Evolutionary conservation across 92 coral and sea anemone species (phyloP), one percentile per base, ranked within the genome.

Genomic region (Pocillopora meandrina): DNA sequence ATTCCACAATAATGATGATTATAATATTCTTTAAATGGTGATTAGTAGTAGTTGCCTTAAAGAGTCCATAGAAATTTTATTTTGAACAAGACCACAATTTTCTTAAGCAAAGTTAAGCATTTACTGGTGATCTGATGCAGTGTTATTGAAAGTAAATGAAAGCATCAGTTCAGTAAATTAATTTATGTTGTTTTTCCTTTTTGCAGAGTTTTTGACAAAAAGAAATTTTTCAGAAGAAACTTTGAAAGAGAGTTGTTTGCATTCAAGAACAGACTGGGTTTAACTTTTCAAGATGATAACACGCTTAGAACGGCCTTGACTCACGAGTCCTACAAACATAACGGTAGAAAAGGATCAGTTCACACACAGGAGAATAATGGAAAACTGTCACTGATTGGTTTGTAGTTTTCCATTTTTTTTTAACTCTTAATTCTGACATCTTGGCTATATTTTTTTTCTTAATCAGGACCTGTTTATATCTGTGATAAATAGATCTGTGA

Each of bases 171-270:
- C 17, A 65, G 10, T 15, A 9, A 71, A 17, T 9, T 71, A 34
- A 33, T n/a, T 33, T 33, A 69, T 35, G 10, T 5, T 64, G 2
- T 72, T 47, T 82, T 71, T 56, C 14, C 20, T 10, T 13, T 58
- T 78, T 76, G 71, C 66, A 96, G 98, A 82, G 92, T 87, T 35
- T 94, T 96, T 96, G 99, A 96, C 87, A 90, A 85, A 78, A 87
- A 85, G 76, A 89, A 90, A 82, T 96, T 96, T 82, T 94, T 96
- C 70, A 80, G 81, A 70, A 82, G 84, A 85, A 96, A 96, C 86
- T 96, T 89, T 77, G 93, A 91, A 18, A 96, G 88, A 72, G 99
- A 96, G 74, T 84, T 96, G 80, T 92, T 86, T 89, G 95, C 99
- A 58, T 96, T 96, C 93, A 92, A 90, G 85, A 88, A 71, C 78